phyloP scores from a whole-genome alignment of 2,888 invertebrate species.

The Thera britannica region DNA sequence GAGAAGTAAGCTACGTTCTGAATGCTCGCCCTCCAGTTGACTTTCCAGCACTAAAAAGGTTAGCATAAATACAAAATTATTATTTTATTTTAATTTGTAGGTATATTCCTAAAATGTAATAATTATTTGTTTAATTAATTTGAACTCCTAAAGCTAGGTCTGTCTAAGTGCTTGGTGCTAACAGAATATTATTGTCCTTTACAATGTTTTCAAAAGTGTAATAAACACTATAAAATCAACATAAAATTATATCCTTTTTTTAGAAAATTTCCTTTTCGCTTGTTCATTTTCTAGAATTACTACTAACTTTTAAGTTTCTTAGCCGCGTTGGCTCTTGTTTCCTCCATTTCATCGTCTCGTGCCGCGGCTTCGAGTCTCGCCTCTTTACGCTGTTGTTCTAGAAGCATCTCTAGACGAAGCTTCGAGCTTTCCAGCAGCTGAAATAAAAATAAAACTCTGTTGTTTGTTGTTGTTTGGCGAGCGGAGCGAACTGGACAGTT shows the following conservation, averaged over 20 bases:
- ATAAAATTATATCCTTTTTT: no score
- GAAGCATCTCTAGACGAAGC: conserved; percentile 95
- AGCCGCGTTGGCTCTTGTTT: conserved; percentile 93
- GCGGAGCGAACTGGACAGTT: no score
- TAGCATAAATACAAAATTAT: background rate
- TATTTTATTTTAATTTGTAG: no score
- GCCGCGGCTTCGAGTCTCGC: conserved; percentile 95
- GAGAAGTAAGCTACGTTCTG: conserved; percentile 93
- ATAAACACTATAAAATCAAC: background rate
- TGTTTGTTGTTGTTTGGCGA: background rate
- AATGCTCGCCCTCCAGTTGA: conserved; percentile 96
- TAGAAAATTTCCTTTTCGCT: no score
- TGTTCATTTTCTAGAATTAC: background rate
- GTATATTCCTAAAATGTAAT: no score
- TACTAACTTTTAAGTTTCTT: conserved; percentile 94
- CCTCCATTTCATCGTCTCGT: conserved; percentile 97
- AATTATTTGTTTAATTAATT: no score
- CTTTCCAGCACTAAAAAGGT: conserved; percentile 89
- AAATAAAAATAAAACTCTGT: conserved; percentile 25
- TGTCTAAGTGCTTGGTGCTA: no score
- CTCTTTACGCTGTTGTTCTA: conserved; percentile 96
- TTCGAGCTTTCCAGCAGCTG: conserved; percentile 96
- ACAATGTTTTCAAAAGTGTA: no score
- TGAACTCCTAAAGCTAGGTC: no score
- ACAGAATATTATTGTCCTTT: no score